These are phyloP conservation scores for Agrotis ipsilon DNA, from an alignment of 2,888 invertebrate genomes.

Conservation along the genomic window DNA sequence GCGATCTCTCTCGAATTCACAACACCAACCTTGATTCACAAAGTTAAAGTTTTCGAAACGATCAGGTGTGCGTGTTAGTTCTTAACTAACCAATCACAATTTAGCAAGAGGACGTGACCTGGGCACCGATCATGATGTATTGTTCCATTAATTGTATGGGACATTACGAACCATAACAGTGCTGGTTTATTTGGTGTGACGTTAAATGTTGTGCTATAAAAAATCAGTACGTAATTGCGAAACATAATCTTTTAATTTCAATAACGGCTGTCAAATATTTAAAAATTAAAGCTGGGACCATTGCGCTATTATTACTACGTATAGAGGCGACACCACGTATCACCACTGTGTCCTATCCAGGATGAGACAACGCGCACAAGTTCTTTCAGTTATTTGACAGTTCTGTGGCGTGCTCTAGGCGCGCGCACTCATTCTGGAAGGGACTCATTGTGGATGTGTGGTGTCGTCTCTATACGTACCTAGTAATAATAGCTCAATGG, in stretches of 20 bases:
- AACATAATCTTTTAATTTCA: not conserved
- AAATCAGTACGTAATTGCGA: slow-evolving; percentile 29
- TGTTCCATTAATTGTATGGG: slow-evolving; percentile 74
- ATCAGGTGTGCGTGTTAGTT: slow-evolving; percentile 68
- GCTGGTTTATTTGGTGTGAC: slow-evolving; percentile 27
- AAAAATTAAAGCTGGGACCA: too few species aligned
- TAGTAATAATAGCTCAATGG: too few species aligned
- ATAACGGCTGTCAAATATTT: too few species aligned
- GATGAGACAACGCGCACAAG: too few species aligned
- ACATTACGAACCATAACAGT: slow-evolving; percentile 60
- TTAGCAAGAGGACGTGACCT: slow-evolving; percentile 82
- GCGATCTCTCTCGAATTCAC: slow-evolving; percentile 57
- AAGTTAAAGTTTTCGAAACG: slow-evolving; percentile 73
- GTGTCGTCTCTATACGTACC: too few species aligned
- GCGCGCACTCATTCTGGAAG: too few species aligned
- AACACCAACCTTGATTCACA: slow-evolving; percentile 66
- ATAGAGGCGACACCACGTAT: too few species aligned
- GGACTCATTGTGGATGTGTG: too few species aligned
- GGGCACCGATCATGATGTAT: slow-evolving; percentile 72
- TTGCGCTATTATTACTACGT: too few species aligned
- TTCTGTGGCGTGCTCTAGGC: too few species aligned
- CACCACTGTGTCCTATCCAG: too few species aligned
- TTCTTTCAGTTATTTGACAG: too few species aligned
- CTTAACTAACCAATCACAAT: slow-evolving; percentile 77
- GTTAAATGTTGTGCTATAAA: slow-evolving; percentile 38